Evolutionary conservation across 2,888 invertebrate species (phyloP), one percentile per base, ranked within the genome.

Genomic region (Entomobrya proxima): DNA sequence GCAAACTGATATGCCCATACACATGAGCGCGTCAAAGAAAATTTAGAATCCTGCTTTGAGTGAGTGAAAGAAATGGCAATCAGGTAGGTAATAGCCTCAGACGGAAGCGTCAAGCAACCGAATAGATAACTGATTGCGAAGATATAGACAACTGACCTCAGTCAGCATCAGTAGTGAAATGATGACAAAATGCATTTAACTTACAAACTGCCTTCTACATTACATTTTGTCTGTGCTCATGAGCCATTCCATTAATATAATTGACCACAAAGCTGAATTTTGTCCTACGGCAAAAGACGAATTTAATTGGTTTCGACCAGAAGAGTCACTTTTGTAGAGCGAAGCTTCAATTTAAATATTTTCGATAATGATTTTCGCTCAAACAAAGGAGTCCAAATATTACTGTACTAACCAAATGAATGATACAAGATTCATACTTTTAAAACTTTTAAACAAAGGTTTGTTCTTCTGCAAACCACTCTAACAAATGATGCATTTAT

Each of bases 141-240:
- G 7, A 11, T 64, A 11, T 35, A n/a, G n/a, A 35, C 58, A 58
- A 40, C 76, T 76, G 76, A 76, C 76, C 76, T 58, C 58, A 40
- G 75, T 55, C 76, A 76, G 76, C 40, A n/a, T n/a, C n/a, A 52
- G 37, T 18, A 58, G 58, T 24, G 18, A 75, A 35, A 52, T 75
- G 32, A 30, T 30, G 44, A 72, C 72, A 32, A 21, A 37, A 21
- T 32, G 18, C 11, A 37, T 21, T 21, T 67, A 11, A 55, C 55
- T 67, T 67, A 21, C 37, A n/a, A n/a, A n/a, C n/a, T n/a, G n/a
- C n/a, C n/a, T n/a, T 18, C 18, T 67, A 21, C n/a, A 37, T 13
- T 27, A 27, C 18, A 18, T 67, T 40, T 40, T 67, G 24, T 44
- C 24, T 74, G 9, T 35, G 32, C 30, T 61, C 72, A 35, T 24